Base-by-base conservation (phyloP, 2,797 vertebrate species). In the Ficedula albicollis region DNA sequence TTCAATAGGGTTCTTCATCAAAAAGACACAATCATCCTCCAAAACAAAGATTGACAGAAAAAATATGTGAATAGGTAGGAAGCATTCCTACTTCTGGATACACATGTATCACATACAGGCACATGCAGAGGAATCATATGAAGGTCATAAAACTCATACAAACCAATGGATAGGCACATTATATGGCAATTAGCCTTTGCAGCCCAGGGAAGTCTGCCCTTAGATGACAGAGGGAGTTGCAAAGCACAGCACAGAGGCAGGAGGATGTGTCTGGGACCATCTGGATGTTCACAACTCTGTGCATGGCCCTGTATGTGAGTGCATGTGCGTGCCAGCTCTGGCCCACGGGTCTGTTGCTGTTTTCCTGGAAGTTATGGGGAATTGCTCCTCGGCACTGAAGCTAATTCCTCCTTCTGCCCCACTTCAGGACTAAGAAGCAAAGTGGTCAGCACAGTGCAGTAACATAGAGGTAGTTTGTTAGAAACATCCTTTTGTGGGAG, bases 21-120 rank as follows among this genome's bases (percentile, higher is more conserved):
- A 97, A 43, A 97, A 67, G 55, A 99, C 98, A 93, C 99, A 99
- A 78, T 99, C 98, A 87, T 82, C 98, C 98, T 98, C 39, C 26
- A 89, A 49, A 89, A 46, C 14, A 94, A 89, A 84, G 48, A 81
- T 79, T 41, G 78, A 41, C 4, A 81, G 38, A 51, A 84, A 77
- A 84, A 77, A 41, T 1, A 7, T 10, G 5, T 36, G 16, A 7
- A 13, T 55, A 43, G 15, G 8, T 19, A 79, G 46, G 41, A 81
- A 82, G 27, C 5, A 2, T 38, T 91, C 19, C 12, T 75, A 8
- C 4, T 83, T 20, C 20, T 25, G 26, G 18, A 19, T 23, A 29
- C 38, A 64, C 13, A 17, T 6, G 12, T 70, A 21, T 29, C 69
- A 59, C 25, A 20, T 0, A 1, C 15, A 66, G 36, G 5, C 7